Conservation (phyloP, 2,888 invertebrate species). For the Andricus curvator region DNA sequence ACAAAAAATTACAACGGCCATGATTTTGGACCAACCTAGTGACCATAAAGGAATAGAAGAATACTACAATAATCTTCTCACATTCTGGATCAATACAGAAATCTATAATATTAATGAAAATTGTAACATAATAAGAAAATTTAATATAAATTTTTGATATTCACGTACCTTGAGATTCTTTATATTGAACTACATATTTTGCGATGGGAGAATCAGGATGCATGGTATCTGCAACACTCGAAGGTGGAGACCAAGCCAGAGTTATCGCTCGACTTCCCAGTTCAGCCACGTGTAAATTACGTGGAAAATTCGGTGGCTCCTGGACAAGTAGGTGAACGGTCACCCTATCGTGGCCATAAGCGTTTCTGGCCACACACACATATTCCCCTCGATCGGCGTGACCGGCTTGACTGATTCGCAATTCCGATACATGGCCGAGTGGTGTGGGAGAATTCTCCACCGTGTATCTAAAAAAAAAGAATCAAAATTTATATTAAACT, state of each 20-base stretch:
- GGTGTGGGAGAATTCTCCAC: slow-evolving; percentile 74
- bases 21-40: no score
- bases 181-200: slow-evolving; percentile 82
- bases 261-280: slow-evolving; percentile 81
- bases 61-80: no score
- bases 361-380: slow-evolving; percentile 82
- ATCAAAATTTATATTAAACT: no score
- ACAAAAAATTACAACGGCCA: no score
- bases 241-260: slow-evolving; percentile 80
- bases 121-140: not conserved
- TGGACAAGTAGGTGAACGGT: slow-evolving; percentile 79
- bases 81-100: no score
- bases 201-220: slow-evolving; percentile 80
- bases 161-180: slow-evolving; percentile 80
- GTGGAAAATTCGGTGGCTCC: slow-evolving; percentile 83
- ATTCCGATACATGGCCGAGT: slow-evolving; percentile 80
- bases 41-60: no score
- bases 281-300: slow-evolving; percentile 80
- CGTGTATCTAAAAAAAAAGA: slow-evolving; percentile 63
- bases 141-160: not conserved
- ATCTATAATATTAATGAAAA: no score
- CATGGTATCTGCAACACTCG: slow-evolving; percentile 77
- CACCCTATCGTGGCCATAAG: slow-evolving; percentile 82
- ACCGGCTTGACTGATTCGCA: slow-evolving; percentile 80
- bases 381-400: slow-evolving; percentile 82